Conservation (phyloP, 2,113 vertebrate species). For the Podiceps cristatus region DNA sequence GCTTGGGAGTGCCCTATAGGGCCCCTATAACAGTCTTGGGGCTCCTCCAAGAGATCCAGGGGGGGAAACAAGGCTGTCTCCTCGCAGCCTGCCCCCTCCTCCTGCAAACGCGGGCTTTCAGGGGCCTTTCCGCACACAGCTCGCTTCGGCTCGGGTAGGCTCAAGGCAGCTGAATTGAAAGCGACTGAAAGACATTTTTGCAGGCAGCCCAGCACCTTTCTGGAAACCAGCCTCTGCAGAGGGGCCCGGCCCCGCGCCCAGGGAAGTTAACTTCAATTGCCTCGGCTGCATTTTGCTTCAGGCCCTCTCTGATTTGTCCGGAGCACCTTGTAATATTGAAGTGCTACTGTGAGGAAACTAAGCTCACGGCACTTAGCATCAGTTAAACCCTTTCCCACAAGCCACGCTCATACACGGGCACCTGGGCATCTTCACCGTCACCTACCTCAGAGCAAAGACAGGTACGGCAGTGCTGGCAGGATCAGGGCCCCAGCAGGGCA, state of each 20-base stretch:
- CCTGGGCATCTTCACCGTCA: not conserved
- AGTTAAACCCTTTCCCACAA: not conserved
- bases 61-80: not conserved
- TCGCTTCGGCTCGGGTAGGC: not conserved
- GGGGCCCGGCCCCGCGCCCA: not conserved
- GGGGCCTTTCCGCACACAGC: not conserved
- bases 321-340: not conserved
- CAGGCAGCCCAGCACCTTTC: not conserved
- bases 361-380: not conserved
- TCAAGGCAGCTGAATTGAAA: not conserved
- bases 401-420: not conserved
- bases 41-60: not conserved
- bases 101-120: not conserved
- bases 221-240: conserved; percentile 29
- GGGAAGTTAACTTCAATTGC: conserved; percentile 55
- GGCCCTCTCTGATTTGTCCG: conserved; percentile 42
- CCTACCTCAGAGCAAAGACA: not conserved
- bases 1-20: not conserved
- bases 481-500: not conserved
- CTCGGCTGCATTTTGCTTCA: not conserved
- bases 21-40: not conserved
- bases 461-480: accelerated
- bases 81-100: not conserved
- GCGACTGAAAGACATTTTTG: not conserved
- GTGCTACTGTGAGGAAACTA: not conserved